Evolutionary conservation across 2,797 vertebrate species (phyloP).

Genomic region (Loris lydekkerianus): DNA sequence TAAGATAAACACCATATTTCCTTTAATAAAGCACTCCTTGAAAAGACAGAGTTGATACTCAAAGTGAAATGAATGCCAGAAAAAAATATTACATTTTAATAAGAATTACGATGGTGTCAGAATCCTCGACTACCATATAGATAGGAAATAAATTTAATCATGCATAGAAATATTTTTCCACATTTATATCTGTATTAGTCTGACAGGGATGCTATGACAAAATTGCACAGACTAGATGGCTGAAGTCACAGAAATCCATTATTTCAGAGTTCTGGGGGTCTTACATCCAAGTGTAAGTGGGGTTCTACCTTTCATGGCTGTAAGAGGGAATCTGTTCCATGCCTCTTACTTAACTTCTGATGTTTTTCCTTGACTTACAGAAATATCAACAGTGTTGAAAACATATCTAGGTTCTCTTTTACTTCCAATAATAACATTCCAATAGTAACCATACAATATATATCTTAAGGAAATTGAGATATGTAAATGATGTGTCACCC

Average conservation of each 20-base stretch:
- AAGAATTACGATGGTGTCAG: background rate
- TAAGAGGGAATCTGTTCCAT: background rate
- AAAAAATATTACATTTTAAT: background rate
- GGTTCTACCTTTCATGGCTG: background rate
- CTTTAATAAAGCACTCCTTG: no score
- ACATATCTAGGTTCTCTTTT: background rate
- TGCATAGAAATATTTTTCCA: background rate
- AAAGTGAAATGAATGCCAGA: no score
- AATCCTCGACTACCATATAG: background rate
- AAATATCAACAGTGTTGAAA: background rate
- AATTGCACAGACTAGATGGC: background rate
- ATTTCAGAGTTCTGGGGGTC: background rate
- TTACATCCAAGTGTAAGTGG: background rate
- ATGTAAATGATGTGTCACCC: background rate
- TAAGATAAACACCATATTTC: no score
- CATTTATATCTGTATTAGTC: background rate
- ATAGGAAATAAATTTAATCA: background rate
- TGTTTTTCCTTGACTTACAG: background rate
- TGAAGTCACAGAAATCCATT: background rate
- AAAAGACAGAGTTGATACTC: no score
- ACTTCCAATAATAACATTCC: background rate
- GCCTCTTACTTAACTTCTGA: background rate
- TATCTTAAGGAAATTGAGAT: background rate
- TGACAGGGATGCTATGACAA: background rate
- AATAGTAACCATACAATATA: background rate